Evolutionary conservation across 2,888 invertebrate genomes (phyloP).

Genomic region (Sepioteuthis lessoniana): DNA sequence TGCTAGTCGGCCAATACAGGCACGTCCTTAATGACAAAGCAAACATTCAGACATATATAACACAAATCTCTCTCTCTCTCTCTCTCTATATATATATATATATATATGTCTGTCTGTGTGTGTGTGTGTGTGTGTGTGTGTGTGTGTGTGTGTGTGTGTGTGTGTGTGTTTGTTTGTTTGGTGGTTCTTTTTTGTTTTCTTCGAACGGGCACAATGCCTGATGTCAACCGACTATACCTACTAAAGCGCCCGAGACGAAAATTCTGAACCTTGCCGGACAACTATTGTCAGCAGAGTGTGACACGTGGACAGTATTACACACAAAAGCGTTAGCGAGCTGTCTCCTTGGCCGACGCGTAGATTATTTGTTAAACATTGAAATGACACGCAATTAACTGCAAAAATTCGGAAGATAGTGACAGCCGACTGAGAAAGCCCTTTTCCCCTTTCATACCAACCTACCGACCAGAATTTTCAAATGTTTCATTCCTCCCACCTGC

Average conservation of each 20-base stretch:
- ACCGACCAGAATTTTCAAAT: too few species aligned
- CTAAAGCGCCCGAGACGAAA: not conserved
- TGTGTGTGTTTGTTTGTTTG: not conserved
- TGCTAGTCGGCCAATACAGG: too few species aligned
- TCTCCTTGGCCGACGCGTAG: not conserved
- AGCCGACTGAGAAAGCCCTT: too few species aligned
- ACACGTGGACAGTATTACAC: not conserved
- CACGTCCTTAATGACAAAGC: too few species aligned
- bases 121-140: not conserved
- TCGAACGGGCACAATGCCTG: not conserved
- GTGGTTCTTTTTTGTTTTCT: not conserved
- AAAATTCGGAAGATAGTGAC: too few species aligned
- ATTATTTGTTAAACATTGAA: conserved; percentile 33
- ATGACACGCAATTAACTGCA: not conserved
- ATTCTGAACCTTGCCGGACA: not conserved
- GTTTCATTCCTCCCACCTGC: too few species aligned
- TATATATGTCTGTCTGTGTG: not conserved
- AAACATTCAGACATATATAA: too few species aligned
- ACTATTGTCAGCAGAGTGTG: not conserved
- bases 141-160: not conserved
- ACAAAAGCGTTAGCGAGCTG: not conserved
- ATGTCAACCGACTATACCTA: not conserved
- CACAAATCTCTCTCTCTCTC: too few species aligned
- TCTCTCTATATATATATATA: too few species aligned
- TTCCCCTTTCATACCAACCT: too few species aligned